phyloP scores from a whole-genome alignment of 2,113 vertebrate species.

The Crypturellus undulatus region DNA sequence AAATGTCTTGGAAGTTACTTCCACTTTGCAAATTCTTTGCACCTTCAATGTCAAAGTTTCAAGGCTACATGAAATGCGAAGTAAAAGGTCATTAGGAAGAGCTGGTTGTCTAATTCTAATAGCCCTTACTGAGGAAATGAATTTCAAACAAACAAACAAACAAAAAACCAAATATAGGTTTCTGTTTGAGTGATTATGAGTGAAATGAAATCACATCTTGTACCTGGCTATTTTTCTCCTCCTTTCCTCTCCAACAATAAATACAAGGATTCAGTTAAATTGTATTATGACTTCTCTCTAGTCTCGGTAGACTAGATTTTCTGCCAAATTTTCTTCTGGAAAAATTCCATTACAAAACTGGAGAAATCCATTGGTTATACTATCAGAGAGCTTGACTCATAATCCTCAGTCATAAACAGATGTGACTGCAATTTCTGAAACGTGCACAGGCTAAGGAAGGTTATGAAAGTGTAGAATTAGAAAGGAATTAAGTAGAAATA shows the following conservation, averaged over 20 bases:
- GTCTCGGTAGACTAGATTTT: neutral
- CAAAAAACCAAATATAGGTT: neutral
- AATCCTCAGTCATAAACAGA: neutral
- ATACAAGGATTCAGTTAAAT: neutral
- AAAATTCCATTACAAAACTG: neutral
- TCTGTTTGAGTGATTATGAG: neutral
- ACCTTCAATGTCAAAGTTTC: neutral
- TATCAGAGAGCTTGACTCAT: neutral
- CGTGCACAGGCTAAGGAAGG: neutral
- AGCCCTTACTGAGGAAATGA: neutral
- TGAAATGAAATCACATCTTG: neutral
- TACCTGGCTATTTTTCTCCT: neutral
- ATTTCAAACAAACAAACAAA: neutral
- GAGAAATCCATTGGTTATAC: neutral
- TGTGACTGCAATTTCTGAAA: neutral
- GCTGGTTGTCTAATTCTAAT: neutral
- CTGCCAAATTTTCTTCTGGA: constrained; percentile 1
- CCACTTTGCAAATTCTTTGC: neutral
- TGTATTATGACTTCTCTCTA: neutral
- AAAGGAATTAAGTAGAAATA: neutral
- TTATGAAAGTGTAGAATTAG: neutral
- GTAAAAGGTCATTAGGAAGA: neutral
- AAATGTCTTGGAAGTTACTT: neutral
- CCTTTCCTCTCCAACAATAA: neutral
- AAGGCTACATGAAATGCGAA: neutral